phyloP scores from a whole-genome alignment of 2,797 vertebrate genomes.

The Botia almorhae region DNA sequence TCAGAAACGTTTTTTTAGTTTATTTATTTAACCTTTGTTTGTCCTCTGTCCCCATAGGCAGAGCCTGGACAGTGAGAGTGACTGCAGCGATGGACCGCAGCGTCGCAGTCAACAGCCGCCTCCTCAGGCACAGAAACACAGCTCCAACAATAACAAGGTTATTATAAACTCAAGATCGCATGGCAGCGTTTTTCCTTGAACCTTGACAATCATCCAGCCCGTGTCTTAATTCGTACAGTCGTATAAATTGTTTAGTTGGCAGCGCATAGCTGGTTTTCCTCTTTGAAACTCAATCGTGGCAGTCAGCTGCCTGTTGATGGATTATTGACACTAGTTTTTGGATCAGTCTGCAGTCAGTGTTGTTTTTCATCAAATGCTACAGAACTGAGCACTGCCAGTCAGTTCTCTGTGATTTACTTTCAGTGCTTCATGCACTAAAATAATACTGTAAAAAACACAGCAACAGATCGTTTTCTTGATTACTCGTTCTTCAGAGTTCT shows the following conservation, averaged over 20 bases:
- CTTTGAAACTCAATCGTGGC: slow-evolving; percentile 3
- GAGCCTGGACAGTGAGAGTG: slow-evolving; percentile 96
- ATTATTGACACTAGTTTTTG: slow-evolving; percentile 31
- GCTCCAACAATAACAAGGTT: slow-evolving; percentile 92
- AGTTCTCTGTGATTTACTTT: background rate
- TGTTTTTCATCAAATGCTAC: slow-evolving; percentile 36
- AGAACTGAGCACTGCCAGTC: slow-evolving; percentile 20
- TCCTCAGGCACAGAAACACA: slow-evolving; percentile 86
- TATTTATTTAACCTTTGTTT: slow-evolving; percentile 53
- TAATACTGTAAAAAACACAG: slow-evolving; percentile 27
- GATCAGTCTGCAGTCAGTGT: slow-evolving; percentile 4
- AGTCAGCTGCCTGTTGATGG: background rate
- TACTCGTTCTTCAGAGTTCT: background rate
- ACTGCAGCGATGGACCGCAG: slow-evolving; percentile 93
- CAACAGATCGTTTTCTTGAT: background rate
- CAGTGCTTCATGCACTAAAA: background rate
- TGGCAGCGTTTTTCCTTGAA: slow-evolving; percentile 14
- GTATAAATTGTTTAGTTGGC: background rate
- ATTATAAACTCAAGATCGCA: slow-evolving; percentile 17
- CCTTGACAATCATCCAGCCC: slow-evolving; percentile 3
- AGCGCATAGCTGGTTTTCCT: background rate
- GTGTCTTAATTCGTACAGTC: slow-evolving; percentile 21
- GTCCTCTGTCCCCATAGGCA: slow-evolving; percentile 76
- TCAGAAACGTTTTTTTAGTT: background rate
- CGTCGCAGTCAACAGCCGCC: slow-evolving; percentile 87